Percentiles rank a stretch among this genome's conserved stretches.
These are phyloP conservation scores for Aptenodytes patagonicus DNA, from an alignment of 2,113 vertebrate species.

Conservation along the genomic window DNA sequence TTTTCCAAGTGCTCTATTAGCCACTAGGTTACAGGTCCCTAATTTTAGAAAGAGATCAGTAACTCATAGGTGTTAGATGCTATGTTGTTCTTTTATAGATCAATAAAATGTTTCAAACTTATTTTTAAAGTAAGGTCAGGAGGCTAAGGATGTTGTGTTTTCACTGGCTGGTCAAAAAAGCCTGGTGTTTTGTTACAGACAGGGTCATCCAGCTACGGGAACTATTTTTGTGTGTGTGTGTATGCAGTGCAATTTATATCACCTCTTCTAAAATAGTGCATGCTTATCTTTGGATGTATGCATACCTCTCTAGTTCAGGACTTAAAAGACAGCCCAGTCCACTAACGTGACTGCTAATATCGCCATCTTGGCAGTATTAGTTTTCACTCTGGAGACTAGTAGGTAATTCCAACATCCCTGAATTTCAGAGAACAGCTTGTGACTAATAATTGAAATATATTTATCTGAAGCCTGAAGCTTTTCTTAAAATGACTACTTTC, in stretches of 20 bases:
- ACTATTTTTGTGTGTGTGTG: not conserved
- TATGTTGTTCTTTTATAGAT: constrained; percentile 13
- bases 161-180: not conserved
- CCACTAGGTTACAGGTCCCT: not conserved
- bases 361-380: not conserved
- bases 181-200: not conserved
- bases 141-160: constrained; percentile 33
- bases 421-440: not conserved
- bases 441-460: not conserved
- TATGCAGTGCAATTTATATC: not conserved
- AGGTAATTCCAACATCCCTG: not conserved
- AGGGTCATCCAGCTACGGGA: not conserved
- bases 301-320: not conserved
- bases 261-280: not conserved
- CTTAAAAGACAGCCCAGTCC: not conserved
- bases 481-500: not conserved
- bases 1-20: not conserved
- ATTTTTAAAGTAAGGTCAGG: not conserved
- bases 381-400: not conserved
- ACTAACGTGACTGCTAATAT: not conserved
- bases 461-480: not conserved
- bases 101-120: constrained; percentile 13
- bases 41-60: not conserved
- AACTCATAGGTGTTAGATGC: not conserved
- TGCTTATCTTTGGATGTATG: not conserved